Evolutionary conservation across 2,113 vertebrate genomes (phyloP).

Genomic region (Nymphicus hollandicus): DNA sequence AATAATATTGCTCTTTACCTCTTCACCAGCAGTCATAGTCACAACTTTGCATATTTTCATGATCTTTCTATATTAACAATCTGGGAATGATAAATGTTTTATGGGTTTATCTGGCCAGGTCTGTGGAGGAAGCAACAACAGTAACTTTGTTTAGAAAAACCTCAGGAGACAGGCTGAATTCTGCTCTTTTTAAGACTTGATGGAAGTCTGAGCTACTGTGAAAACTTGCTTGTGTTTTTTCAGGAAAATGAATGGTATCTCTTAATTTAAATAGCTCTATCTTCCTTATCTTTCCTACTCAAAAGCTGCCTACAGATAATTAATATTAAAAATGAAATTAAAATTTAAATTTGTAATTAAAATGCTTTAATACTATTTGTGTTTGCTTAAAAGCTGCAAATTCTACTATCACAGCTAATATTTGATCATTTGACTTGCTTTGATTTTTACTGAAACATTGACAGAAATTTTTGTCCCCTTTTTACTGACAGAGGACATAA

Average conservation of each 20-base stretch:
- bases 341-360: not conserved
- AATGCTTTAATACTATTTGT: not conserved
- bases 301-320: not conserved
- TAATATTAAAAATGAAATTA: not conserved
- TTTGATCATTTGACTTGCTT: not conserved
- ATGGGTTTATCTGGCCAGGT: not conserved
- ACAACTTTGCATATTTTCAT: not conserved
- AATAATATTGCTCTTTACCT: not conserved
- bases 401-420: not conserved
- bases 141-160: not conserved
- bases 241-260: not conserved
- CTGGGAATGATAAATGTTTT: constrained; percentile 5
- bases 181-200: not conserved
- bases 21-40: not conserved
- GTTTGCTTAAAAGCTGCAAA: not conserved
- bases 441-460: not conserved
- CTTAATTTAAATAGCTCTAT: not conserved
- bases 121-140: not conserved
- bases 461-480: not conserved
- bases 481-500: not conserved
- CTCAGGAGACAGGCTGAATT: not conserved
- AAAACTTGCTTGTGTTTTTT: not conserved
- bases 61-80: not conserved
- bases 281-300: not conserved
- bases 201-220: not conserved